Conservation (phyloP, 64 coral and sea anemone species). For the Pachyseris speciosa region DNA sequence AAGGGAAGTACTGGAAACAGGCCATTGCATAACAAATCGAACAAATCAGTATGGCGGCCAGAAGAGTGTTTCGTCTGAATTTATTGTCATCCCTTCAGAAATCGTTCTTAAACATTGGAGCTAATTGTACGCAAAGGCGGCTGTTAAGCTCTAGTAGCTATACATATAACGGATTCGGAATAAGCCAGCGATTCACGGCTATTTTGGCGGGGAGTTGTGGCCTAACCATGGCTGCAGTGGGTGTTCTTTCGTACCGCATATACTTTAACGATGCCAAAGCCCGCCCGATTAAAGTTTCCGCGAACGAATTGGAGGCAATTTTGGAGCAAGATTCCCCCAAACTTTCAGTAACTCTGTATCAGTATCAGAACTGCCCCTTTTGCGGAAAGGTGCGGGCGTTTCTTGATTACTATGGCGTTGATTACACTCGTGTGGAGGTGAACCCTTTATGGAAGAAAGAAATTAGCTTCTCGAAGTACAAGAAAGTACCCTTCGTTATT, state of each 20-base stretch:
- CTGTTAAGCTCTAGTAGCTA: neutral
- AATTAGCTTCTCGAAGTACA: constrained; percentile 92
- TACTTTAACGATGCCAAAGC: constrained; percentile 1
- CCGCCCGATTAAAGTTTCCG: neutral
- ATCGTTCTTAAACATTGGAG: neutral
- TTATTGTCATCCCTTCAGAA: neutral
- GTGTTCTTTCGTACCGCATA: neutral
- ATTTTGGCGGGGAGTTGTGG: constrained; percentile 16
- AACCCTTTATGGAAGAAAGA: constrained; percentile 88
- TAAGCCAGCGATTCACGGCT: neutral
- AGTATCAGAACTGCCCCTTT: constrained; percentile 96
- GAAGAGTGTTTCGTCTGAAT: neutral
- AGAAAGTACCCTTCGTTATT: constrained; percentile 90
- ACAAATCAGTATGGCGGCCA: neutral
- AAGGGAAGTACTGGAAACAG: neutral
- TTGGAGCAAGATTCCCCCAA: neutral
- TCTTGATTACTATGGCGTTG: constrained; percentile 92
- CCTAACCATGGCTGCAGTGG: neutral
- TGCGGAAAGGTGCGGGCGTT: constrained; percentile 90
- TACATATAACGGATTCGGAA: neutral
- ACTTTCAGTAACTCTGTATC: constrained; percentile 84
- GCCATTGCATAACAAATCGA: neutral
- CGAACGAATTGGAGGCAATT: neutral
- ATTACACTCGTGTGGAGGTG: constrained; percentile 91
- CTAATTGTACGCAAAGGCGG: neutral